A percentile compares a stretch with the other conserved stretches of the same genome.
Conservation (phyloP, 2,888 invertebrate genomes). For the Rhyacophila evoluta region DNA sequence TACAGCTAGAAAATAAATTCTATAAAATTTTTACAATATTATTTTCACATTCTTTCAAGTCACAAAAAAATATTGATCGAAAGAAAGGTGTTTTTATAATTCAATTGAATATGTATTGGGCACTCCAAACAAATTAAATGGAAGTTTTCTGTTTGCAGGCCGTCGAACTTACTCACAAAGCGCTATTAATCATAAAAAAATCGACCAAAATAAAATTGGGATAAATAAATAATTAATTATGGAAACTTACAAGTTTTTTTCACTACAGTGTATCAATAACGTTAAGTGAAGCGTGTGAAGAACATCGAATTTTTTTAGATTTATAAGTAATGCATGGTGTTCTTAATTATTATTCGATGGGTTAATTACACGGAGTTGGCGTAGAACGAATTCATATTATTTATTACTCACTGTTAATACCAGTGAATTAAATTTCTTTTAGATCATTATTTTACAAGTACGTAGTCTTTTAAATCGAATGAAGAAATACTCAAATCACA, state of each 20-base stretch:
- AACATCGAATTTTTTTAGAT: no score
- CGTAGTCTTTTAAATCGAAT: no score
- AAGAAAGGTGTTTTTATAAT: neutral
- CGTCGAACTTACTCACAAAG: neutral
- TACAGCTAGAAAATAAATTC: neutral
- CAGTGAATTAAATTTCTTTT: no score
- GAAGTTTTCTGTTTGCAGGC: neutral
- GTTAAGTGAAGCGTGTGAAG: neutral
- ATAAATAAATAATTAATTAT: conserved; percentile 6
- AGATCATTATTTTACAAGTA: no score
- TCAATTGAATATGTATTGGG: neutral
- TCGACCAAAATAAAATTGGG: neutral
- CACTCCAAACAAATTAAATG: neutral
- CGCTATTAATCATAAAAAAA: neutral
- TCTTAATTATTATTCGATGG: no score
- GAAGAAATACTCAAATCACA: no score
- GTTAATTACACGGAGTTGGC: no score
- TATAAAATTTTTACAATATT: neutral
- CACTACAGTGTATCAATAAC: neutral
- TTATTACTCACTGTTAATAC: no score
- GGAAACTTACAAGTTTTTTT: neutral
- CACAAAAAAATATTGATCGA: neutral
- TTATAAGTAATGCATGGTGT: no score
- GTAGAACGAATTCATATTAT: no score
- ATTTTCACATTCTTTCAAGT: neutral